These are phyloP conservation scores for Napeogenes inachia DNA, from an alignment of 2,888 invertebrate species.

Conservation along the genomic window DNA sequence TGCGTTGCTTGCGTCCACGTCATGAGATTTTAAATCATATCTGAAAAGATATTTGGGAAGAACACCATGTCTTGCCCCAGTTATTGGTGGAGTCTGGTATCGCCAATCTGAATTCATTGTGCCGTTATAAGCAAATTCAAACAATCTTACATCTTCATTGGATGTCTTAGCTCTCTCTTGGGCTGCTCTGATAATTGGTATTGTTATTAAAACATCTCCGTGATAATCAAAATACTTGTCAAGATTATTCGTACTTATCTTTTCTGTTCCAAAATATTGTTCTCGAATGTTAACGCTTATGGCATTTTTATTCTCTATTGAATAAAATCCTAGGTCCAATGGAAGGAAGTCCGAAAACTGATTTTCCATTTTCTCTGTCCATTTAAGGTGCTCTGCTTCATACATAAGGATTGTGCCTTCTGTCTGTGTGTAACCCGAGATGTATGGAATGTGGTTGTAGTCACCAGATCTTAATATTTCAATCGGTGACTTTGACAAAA, in stretches of 20 bases:
- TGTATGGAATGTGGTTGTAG: constrained; percentile 54
- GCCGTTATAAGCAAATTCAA: constrained; percentile 67
- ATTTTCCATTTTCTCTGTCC: constrained; percentile 57
- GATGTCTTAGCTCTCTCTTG: constrained; percentile 43
- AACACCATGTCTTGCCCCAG: constrained; percentile 57
- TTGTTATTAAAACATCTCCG: constrained; percentile 63
- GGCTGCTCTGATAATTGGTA: constrained; percentile 58
- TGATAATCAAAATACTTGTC: constrained; percentile 52
- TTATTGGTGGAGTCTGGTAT: constrained; percentile 35
- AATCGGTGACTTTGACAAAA: constrained; percentile 54
- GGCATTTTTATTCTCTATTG: constrained; percentile 37
- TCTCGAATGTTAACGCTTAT: constrained; percentile 43
- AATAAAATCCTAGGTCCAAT: constrained; percentile 53
- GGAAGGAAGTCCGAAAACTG: constrained; percentile 58
- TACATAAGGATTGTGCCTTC: constrained; percentile 62
- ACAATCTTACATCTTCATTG: constrained; percentile 47
- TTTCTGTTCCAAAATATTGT: constrained; percentile 48
- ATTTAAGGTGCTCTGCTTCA: constrained; percentile 48
- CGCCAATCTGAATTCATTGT: constrained; percentile 49
- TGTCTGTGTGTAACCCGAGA: constrained; percentile 61
- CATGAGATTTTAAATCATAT: constrained; percentile 43
- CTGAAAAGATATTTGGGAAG: constrained; percentile 61
- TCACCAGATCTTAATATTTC: constrained; percentile 46
- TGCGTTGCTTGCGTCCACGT: constrained; percentile 39
- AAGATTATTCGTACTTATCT: constrained; percentile 37